Evolutionary conservation across 1,140 invertebrate species (phyloP).

Genomic region (Sinella curviseta): DNA sequence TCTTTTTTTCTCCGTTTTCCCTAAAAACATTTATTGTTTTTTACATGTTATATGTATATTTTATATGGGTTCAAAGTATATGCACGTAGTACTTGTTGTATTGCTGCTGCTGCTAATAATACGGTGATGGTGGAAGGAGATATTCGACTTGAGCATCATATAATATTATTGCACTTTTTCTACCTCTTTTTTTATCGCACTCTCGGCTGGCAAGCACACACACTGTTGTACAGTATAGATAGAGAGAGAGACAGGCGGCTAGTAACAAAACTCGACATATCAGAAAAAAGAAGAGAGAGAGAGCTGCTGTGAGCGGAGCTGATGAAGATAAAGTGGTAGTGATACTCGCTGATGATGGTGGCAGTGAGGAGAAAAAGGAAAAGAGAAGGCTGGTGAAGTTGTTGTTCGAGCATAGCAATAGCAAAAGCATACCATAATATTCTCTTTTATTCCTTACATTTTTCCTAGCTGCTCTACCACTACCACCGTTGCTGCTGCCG

Average conservation of each 20-base stretch:
- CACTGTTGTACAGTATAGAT: not conserved
- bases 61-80: not conserved
- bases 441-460: no score
- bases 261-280: not conserved
- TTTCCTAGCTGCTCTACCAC: no score
- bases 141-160: slow-evolving; percentile 1
- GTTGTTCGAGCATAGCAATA: not conserved
- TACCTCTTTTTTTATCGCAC: not conserved
- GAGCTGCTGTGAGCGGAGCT: not conserved
- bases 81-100: not conserved
- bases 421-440: no score
- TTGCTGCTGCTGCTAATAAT: not conserved
- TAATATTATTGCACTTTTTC: slow-evolving; percentile 20
- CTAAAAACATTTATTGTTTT: not conserved
- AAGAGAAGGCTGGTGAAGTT: not conserved
- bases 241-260: not conserved
- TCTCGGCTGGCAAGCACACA: not conserved
- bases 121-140: not conserved
- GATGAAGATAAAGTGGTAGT: slow-evolving; percentile 20
- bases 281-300: not conserved
- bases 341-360: slow-evolving; percentile 6
- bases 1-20: not conserved
- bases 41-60: not conserved
- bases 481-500: no score
- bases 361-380: not conserved